These are phyloP conservation scores for Spodoptera litura DNA, from an alignment of 1,140 invertebrate species.

Conservation along the genomic window DNA sequence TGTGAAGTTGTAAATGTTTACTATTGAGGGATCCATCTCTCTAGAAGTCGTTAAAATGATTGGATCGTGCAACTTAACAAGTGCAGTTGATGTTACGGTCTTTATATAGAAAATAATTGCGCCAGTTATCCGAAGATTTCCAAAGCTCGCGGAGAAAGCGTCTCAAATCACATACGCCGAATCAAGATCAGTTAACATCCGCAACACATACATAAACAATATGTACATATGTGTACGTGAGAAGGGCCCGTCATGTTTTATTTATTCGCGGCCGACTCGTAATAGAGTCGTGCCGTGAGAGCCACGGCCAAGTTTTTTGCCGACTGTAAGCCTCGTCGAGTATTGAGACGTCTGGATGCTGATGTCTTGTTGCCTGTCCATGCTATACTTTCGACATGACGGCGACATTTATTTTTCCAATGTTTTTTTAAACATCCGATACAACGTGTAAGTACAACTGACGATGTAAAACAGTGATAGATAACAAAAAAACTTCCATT, in stretches of 20 bases:
- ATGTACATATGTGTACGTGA: slow-evolving; percentile 79
- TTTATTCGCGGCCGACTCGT: slow-evolving; percentile 83
- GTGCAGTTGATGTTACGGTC: slow-evolving; percentile 28
- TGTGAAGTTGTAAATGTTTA: background rate
- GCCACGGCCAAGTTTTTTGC: slow-evolving; percentile 81
- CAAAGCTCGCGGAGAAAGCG: slow-evolving; percentile 60
- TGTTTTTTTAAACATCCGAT: slow-evolving; percentile 50
- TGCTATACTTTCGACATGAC: slow-evolving; percentile 78
- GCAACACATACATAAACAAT: slow-evolving; percentile 66
- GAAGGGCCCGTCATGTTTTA: slow-evolving; percentile 85
- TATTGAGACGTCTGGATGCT: slow-evolving; percentile 85
- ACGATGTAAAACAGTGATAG: slow-evolving; percentile 24
- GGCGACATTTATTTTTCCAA: slow-evolving; percentile 77
- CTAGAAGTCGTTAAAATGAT: slow-evolving; percentile 7
- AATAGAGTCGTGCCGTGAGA: slow-evolving; percentile 85
- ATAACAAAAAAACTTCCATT: slow-evolving; percentile 49
- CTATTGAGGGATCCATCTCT: background rate
- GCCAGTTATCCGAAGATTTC: slow-evolving; percentile 53
- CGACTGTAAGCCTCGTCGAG: slow-evolving; percentile 67
- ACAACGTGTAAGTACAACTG: slow-evolving; percentile 40
- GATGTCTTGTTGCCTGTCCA: slow-evolving; percentile 82
- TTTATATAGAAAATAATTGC: slow-evolving; percentile 54
- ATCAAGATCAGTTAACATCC: slow-evolving; percentile 79
- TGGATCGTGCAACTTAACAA: slow-evolving; percentile 40
- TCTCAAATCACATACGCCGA: slow-evolving; percentile 78